Evolutionary conservation across 2,888 invertebrate species (phyloP).

Genomic region (Drosophila leonis): DNA sequence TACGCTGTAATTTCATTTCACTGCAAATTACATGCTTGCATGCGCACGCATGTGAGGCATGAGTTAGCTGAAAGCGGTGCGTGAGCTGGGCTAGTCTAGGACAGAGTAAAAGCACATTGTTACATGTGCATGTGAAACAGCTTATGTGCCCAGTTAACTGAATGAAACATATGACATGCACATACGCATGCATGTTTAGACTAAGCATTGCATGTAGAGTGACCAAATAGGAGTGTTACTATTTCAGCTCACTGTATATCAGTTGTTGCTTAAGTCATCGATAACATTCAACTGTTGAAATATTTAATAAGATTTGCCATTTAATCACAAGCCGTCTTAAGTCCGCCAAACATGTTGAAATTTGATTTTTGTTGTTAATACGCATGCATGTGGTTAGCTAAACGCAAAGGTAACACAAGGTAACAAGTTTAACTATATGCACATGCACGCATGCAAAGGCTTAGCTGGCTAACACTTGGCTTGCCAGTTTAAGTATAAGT

Average conservation of each 20-base stretch:
- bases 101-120: not conserved
- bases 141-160: not conserved
- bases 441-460: not conserved
- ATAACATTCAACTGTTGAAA: too few relatives aligned
- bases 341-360: not conserved
- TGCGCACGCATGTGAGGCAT: not conserved
- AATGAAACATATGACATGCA: not conserved
- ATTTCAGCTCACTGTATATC: not conserved
- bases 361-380: not conserved
- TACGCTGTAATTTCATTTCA: conserved; percentile 9
- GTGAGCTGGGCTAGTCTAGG: not conserved
- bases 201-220: not conserved
- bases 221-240: not conserved
- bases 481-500: not conserved
- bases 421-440: not conserved
- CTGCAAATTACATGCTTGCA: not conserved
- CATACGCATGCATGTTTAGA: too few relatives aligned
- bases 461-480: not conserved
- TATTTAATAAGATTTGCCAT: not conserved
- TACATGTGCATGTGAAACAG: not conserved
- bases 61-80: too few relatives aligned
- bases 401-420: not conserved
- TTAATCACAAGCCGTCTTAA: not conserved
- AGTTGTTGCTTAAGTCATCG: not conserved
- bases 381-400: not conserved